phyloP scores from a whole-genome alignment of 37 sponge, comb jelly and placozoan species.

The Ephydatia muelleri region DNA sequence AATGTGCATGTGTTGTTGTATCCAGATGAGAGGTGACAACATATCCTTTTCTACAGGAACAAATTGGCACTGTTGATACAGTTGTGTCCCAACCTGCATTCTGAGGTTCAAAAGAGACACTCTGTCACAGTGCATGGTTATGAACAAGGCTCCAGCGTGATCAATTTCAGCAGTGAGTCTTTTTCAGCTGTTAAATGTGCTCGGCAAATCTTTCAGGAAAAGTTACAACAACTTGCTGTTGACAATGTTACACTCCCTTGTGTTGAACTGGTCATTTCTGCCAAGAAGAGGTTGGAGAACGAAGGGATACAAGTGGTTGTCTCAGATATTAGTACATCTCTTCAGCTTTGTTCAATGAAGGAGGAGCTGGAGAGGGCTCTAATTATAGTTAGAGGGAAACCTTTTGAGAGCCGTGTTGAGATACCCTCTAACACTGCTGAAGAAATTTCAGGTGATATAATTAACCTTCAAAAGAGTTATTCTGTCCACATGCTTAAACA shows the following conservation, averaged over 20 bases:
- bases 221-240: background rate
- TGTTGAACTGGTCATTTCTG: background rate
- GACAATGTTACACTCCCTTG: background rate
- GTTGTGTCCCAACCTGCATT: slow-evolving; percentile 1
- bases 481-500: background rate
- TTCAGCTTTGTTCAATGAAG: background rate
- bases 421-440: background rate
- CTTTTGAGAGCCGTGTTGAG: background rate
- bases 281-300: background rate
- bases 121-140: background rate
- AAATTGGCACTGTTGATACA: background rate
- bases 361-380: slow-evolving; percentile 3
- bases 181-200: background rate
- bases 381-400: background rate
- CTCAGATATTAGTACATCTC: background rate
- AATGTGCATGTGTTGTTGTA: background rate
- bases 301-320: background rate
- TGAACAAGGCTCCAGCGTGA: background rate
- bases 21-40: too few relatives aligned
- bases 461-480: background rate
- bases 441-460: background rate
- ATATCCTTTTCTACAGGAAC: background rate
- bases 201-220: background rate
- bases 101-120: background rate
- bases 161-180: background rate